phyloP scores from a whole-genome alignment of 1,140 invertebrate species.

The Habropoda laboriosa region DNA sequence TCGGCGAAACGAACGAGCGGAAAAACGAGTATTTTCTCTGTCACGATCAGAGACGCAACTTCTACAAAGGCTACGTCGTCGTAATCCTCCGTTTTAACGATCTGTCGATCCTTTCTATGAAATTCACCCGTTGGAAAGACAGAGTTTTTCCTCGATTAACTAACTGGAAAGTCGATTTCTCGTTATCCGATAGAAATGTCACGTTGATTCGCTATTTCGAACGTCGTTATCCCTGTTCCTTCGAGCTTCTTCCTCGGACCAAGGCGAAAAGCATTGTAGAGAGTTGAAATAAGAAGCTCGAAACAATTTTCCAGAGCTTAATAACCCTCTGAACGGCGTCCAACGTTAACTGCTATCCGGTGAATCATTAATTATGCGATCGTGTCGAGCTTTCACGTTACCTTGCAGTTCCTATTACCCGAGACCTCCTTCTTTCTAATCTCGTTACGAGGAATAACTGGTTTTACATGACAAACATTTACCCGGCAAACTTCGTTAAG shows the following conservation, averaged over 20 bases:
- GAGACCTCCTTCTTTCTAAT: not conserved
- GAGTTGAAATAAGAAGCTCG: not conserved
- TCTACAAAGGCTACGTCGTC: no score
- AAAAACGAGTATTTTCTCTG: not conserved
- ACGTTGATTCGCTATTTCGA: not conserved
- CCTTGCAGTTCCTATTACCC: not conserved
- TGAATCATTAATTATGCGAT: conserved; percentile 16
- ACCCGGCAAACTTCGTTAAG: not conserved
- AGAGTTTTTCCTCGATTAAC: no score
- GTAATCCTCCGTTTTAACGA: not conserved
- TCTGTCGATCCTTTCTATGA: no score
- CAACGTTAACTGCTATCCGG: not conserved
- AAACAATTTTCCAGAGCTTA: not conserved
- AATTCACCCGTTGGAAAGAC: not conserved
- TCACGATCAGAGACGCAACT: no score
- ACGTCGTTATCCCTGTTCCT: not conserved
- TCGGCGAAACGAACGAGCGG: not conserved
- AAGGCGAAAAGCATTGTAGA: not conserved
- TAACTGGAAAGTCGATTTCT: conserved; percentile 4
- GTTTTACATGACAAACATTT: not conserved
- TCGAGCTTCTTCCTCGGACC: not conserved
- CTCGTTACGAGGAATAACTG: not conserved
- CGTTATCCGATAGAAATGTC: conserved; percentile 14
- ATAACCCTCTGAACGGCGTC: not conserved
- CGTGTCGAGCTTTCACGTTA: not conserved